phyloP scores from a whole-genome alignment of 2,797 vertebrate genomes.

The Micromesistius poutassou region DNA sequence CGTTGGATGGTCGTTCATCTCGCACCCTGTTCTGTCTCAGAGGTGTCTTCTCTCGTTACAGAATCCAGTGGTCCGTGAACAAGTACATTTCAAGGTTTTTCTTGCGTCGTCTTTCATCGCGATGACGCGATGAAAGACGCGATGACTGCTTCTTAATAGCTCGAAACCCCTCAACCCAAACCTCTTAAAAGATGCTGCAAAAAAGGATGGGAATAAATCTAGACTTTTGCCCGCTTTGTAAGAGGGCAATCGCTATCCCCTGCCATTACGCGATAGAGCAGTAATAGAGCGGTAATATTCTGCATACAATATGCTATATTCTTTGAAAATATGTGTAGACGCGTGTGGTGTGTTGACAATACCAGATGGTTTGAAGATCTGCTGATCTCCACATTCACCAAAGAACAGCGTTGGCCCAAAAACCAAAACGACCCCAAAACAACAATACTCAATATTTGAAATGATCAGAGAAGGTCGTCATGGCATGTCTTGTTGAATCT shows the following conservation, averaged over 20 bases:
- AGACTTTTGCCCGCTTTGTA: background rate
- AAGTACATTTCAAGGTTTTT: slow-evolving; percentile 4
- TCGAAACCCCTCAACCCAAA: background rate
- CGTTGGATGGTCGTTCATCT: slow-evolving; percentile 5
- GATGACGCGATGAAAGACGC: background rate
- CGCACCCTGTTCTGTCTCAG: background rate
- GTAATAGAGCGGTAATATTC: background rate
- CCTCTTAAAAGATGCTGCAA: background rate
- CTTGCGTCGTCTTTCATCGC: background rate
- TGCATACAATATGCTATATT: background rate
- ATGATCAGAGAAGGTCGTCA: background rate
- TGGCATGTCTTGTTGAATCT: background rate
- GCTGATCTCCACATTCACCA: slow-evolving; percentile 2
- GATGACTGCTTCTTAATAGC: background rate
- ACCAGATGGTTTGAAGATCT: slow-evolving; percentile 1
- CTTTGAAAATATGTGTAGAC: background rate
- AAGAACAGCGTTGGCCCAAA: background rate
- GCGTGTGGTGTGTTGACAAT: background rate
- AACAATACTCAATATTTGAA: background rate
- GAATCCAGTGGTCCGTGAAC: background rate
- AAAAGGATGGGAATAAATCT: background rate
- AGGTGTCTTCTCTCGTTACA: slow-evolving; percentile 37
- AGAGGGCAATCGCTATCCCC: background rate
- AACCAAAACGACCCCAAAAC: background rate
- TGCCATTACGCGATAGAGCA: background rate